Evolutionary conservation across 2,888 invertebrate genomes (phyloP).

Genomic region (Cephus pygmeus): DNA sequence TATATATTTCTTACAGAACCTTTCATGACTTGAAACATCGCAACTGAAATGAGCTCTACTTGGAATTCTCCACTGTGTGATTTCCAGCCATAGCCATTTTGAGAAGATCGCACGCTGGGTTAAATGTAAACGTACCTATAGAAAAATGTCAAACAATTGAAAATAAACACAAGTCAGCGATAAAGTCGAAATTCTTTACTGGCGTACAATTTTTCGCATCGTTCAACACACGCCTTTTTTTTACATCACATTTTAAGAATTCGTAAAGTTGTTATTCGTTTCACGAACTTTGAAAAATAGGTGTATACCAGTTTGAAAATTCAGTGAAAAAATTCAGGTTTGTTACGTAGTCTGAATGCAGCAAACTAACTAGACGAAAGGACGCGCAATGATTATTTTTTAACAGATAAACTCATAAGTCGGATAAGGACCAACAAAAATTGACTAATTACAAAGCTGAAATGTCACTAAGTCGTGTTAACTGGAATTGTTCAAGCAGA

Average conservation of each 20-base stretch:
- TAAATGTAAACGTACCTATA: background rate
- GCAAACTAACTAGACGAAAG: background rate
- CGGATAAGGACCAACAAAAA: background rate
- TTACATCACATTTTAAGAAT: background rate
- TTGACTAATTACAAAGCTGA: background rate
- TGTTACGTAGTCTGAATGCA: background rate
- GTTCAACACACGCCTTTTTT: background rate
- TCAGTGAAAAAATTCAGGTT: background rate
- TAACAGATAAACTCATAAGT: background rate
- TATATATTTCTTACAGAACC: too few species aligned
- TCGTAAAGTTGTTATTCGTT: background rate
- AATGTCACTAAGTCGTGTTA: background rate
- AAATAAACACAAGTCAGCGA: background rate
- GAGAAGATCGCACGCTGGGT: background rate
- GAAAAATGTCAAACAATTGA: background rate
- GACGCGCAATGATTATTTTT: background rate
- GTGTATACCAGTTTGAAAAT: background rate
- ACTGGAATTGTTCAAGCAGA: background rate
- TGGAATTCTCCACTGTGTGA: too few species aligned
- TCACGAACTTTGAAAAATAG: background rate
- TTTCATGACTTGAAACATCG: too few species aligned
- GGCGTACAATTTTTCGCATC: background rate
- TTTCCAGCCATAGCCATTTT: background rate
- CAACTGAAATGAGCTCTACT: too few species aligned
- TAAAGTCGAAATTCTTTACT: too few species aligned